Base-by-base conservation (phyloP, 2,113 vertebrate species). In the Lasiurus cinereus region DNA sequence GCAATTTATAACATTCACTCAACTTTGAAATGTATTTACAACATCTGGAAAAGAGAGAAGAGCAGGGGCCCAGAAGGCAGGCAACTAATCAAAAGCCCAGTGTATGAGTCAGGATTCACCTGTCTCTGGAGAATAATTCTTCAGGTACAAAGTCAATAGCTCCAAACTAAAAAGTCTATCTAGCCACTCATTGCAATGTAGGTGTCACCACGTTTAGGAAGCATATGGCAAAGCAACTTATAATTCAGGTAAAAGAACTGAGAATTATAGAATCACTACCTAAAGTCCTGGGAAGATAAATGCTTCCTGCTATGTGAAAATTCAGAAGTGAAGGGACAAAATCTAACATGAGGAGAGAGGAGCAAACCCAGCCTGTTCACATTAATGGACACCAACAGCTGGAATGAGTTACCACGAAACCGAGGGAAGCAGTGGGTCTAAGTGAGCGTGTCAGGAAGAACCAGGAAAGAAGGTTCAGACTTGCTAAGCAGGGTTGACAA, bases 21-120 rank as follows among this genome's bases (percentile, higher is more conserved):
- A 54, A 31, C 84, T 87, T 70, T 54, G 85, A 82, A 80, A 86
- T 93, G 88, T 64, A 89, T 93, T 92, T 64, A 85, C 36, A 43
- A 15, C 31, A 74, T 43, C 82, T 85, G 29, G 27, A 93, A 91
- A 88, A 77, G 39, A 83, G 7, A 95, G 83, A 90, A 3, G 54
- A 62, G 56, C 52, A 69, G 84, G 46, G 22, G 2, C 5, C 36
- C 10, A 18, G 52, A 36, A 93, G 52, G 64, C 83, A 89, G 52
- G 39, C 3, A 15, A 93, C 56, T 69, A 36, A 76, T 70, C 46
- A 70, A 33, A 78, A 93, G 46, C 13, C 10, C 15, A 19, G 39
- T 7, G 16, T 15, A 54, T 3, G 66, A 76, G 21, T 11, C 31
- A 39, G 48, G 36, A 72, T 33, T 31, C n/a, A 87, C 36, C 72